These are phyloP conservation scores for Tetragonisca angustula DNA, from an alignment of 2,888 invertebrate species.

Conservation along the genomic window DNA sequence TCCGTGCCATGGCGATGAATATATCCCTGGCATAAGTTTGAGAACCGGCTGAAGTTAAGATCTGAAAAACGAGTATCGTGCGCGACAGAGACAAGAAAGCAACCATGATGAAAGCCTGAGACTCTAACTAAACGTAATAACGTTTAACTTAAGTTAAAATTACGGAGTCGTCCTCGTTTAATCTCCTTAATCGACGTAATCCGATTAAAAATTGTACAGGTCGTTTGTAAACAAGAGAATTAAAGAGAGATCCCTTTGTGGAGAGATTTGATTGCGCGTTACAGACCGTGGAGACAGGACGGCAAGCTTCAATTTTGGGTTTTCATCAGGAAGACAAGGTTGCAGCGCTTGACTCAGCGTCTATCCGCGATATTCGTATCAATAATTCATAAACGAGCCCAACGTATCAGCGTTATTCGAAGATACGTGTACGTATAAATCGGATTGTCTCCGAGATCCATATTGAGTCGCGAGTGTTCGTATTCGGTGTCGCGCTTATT, in stretches of 20 bases:
- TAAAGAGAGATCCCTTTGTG: too few relatives aligned
- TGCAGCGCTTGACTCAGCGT: constrained; percentile 1
- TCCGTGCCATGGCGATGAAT: not conserved
- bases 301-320: not conserved
- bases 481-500: constrained; percentile 10
- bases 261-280: not conserved
- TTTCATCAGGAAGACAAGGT: not conserved
- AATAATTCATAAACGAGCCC: constrained; percentile 39
- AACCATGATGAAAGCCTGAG: not conserved
- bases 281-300: too few relatives aligned
- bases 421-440: constrained; percentile 12
- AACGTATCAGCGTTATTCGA: constrained; percentile 33
- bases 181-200: not conserved
- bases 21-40: not conserved
- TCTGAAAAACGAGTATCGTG: not conserved
- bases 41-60: not conserved
- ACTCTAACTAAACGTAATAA: too few relatives aligned
- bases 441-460: constrained; percentile 39
- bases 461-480: constrained; percentile 25
- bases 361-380: constrained; percentile 29
- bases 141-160: not conserved
- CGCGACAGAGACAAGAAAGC: not conserved
- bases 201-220: not conserved
- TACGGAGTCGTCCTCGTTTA: not conserved
- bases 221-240: too few relatives aligned